These are phyloP conservation scores for Pangasius djambal DNA, from an alignment of 2,797 vertebrate genomes.

Conservation along the genomic window DNA sequence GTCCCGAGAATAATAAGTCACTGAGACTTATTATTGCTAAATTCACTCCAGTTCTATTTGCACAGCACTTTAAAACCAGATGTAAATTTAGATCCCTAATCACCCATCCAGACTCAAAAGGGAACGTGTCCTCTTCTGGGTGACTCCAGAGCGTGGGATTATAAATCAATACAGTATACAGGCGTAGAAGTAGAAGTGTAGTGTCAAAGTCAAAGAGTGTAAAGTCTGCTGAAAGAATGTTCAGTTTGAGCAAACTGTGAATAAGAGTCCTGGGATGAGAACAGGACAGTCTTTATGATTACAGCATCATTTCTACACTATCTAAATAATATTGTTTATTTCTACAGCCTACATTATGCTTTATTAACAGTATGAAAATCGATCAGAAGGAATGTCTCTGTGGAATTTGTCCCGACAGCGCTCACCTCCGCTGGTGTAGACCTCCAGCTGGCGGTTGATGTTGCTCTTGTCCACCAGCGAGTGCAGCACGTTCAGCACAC, in stretches of 20 bases:
- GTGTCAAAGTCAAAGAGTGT: no score
- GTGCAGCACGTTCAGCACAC: constrained; percentile 95
- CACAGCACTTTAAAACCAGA: neutral
- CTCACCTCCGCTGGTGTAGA: constrained; percentile 97
- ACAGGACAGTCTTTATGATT: neutral
- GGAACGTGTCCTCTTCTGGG: neutral
- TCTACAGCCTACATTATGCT: neutral
- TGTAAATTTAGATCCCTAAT: neutral
- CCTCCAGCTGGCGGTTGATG: constrained; percentile 97
- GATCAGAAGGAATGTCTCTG: neutral
- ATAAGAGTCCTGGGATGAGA: neutral
- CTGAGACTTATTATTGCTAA: no score
- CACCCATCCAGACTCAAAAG: neutral
- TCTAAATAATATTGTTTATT: neutral
- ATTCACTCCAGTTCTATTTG: neutral
- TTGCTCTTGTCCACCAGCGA: constrained; percentile 99
- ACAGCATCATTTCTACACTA: neutral
- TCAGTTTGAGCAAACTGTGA: neutral
- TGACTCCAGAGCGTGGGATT: neutral
- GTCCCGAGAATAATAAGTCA: neutral
- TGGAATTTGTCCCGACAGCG: neutral
- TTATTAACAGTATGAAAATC: neutral
- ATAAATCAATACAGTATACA: neutral
- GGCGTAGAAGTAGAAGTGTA: neutral
- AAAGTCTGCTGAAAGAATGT: no score